Percentiles rank a stretch among this genome's conserved stretches.
These are phyloP conservation scores for Himalopsyche anomala DNA, from an alignment of 2,888 invertebrate genomes.

Conservation along the genomic window DNA sequence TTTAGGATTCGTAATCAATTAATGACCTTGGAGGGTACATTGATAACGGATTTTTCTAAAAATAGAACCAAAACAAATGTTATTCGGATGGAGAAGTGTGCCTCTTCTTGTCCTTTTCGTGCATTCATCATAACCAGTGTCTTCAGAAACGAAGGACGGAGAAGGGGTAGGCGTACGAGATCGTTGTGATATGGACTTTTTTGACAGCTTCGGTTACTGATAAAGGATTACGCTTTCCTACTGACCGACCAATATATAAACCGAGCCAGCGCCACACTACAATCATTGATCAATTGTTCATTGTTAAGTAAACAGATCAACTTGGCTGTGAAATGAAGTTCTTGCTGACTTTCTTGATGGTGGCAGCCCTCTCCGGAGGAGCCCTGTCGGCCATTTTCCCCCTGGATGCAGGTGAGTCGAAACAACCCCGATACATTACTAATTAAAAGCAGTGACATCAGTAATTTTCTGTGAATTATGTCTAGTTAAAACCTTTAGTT, in stretches of 20 bases:
- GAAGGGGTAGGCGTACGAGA: background rate
- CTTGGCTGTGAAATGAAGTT: background rate
- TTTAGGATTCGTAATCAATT: background rate
- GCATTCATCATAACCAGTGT: background rate
- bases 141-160: background rate
- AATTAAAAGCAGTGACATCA: too few species aligned
- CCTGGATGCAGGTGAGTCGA: background rate
- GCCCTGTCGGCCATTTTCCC: background rate
- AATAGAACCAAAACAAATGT: background rate
- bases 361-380: background rate
- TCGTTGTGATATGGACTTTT: background rate
- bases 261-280: background rate
- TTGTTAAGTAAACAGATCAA: background rate
- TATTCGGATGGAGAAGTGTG: too few species aligned
- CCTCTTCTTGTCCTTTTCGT: too few species aligned
- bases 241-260: background rate
- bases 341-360: background rate
- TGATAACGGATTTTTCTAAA: background rate
- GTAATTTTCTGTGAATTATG: too few species aligned
- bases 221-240: background rate
- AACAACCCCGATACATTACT: background rate
- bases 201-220: background rate
- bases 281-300: slow-evolving; percentile 16
- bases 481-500: too few species aligned
- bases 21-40: background rate